Evolutionary conservation across 2,888 invertebrate species (phyloP).

Genomic region (Lordiphosa fenestrarum): DNA sequence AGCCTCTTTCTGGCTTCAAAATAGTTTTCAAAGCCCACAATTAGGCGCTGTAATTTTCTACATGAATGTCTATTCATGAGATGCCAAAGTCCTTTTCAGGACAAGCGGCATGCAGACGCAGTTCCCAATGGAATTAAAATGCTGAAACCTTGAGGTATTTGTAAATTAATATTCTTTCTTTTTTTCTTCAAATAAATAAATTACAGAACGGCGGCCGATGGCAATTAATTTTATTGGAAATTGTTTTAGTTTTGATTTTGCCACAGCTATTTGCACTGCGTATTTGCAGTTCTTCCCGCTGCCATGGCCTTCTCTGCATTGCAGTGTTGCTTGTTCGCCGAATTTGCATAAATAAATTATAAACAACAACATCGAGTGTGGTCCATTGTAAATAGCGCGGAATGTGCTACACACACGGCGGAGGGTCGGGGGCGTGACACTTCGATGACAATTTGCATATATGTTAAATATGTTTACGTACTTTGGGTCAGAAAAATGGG

Average conservation of each 20-base stretch:
- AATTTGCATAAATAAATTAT: constrained; percentile 68
- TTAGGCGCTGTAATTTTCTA: constrained; percentile 15
- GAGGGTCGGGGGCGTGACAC: constrained; percentile 15
- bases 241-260: constrained; percentile 55
- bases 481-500: constrained; percentile 17
- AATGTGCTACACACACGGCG: constrained; percentile 22
- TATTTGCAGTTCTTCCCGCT: neutral
- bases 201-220: constrained; percentile 46
- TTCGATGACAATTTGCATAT: constrained; percentile 37
- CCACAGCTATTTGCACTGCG: constrained; percentile 18
- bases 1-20: constrained; percentile 8
- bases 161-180: constrained; percentile 14
- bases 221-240: constrained; percentile 64
- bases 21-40: constrained; percentile 14
- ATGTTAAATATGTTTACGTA: constrained; percentile 46
- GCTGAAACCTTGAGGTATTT: constrained; percentile 10
- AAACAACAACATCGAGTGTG: constrained; percentile 55
- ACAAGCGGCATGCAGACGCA: neutral
- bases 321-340: constrained; percentile 29
- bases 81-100: constrained; percentile 19
- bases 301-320: constrained; percentile 5
- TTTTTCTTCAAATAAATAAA: constrained; percentile 45
- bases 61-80: constrained; percentile 33
- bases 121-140: constrained; percentile 21
- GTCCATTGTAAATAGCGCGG: constrained; percentile 48